phyloP scores from a whole-genome alignment of 2,113 vertebrate genomes.

The Dipodomys stephensi region DNA sequence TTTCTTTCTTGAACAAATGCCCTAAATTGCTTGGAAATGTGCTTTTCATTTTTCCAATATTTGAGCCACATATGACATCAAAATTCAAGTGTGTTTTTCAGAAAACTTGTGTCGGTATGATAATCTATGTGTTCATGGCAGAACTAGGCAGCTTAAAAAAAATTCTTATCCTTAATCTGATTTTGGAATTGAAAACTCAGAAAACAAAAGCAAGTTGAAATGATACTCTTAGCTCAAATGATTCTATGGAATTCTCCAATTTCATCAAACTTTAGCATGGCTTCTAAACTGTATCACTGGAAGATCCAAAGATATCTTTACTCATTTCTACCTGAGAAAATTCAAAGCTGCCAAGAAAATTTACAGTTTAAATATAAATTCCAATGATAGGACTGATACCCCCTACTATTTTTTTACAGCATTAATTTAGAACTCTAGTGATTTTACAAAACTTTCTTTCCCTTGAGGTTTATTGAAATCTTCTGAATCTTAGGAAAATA shows the following conservation, averaged over 20 bases:
- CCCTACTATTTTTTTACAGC: background rate
- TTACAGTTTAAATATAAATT: background rate
- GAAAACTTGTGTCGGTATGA: background rate
- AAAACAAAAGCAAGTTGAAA: background rate
- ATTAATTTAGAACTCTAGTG: background rate
- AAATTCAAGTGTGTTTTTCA: background rate
- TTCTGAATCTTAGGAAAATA: background rate
- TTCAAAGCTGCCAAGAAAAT: background rate
- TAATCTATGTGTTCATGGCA: no score
- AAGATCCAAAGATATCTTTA: background rate
- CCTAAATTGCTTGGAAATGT: background rate
- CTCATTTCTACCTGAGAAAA: background rate
- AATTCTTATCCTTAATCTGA: background rate
- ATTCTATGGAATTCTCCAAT: background rate
- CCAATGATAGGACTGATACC: no score
- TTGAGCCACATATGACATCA: background rate
- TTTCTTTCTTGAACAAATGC: background rate
- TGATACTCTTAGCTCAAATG: background rate
- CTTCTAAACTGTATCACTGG: background rate
- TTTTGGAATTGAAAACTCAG: background rate
- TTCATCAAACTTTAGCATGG: background rate
- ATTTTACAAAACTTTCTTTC: background rate
- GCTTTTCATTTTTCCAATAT: conserved; percentile 43
- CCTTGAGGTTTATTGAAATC: background rate
- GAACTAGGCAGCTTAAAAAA: no score